Evolutionary conservation across 2,113 vertebrate genomes (phyloP).

Genomic region (Cheirogaleus medius): DNA sequence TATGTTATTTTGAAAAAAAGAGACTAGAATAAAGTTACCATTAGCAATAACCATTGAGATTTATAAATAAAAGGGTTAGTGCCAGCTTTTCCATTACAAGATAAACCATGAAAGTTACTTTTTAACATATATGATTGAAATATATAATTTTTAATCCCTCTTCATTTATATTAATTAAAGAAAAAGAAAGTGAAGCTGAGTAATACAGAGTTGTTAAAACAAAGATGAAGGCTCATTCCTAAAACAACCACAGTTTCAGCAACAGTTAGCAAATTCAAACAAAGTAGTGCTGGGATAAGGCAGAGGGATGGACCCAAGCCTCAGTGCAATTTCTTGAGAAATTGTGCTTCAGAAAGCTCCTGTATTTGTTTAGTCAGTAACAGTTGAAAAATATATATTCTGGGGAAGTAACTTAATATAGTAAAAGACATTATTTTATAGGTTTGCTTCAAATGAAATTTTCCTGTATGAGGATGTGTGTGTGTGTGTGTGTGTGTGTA

Average conservation of each 20-base stretch:
- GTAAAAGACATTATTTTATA: background rate
- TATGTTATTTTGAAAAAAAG: background rate
- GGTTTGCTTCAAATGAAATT: slow-evolving; percentile 1
- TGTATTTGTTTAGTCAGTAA: background rate
- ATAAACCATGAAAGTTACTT: background rate
- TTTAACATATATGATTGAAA: slow-evolving; percentile 22
- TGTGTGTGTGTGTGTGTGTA: background rate
- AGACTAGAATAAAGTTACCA: background rate
- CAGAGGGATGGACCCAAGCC: background rate
- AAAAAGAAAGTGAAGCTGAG: background rate
- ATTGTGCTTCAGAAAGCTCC: background rate
- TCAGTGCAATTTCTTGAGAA: background rate
- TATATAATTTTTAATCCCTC: background rate
- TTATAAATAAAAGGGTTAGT: background rate
- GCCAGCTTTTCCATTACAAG: background rate
- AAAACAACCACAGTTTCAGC: background rate
- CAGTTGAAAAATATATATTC: background rate
- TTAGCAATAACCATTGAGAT: background rate
- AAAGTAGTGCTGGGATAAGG: background rate
- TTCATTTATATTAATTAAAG: background rate
- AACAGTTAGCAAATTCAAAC: background rate
- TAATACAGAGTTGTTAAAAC: background rate
- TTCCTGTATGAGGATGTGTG: background rate
- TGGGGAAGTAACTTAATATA: background rate
- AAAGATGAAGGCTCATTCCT: background rate